A percentile compares a stretch with the other conserved stretches of the same genome.
These are phyloP conservation scores for Scaptomyza reducta DNA, from an alignment of 2,888 invertebrate species.

Conservation along the genomic window DNA sequence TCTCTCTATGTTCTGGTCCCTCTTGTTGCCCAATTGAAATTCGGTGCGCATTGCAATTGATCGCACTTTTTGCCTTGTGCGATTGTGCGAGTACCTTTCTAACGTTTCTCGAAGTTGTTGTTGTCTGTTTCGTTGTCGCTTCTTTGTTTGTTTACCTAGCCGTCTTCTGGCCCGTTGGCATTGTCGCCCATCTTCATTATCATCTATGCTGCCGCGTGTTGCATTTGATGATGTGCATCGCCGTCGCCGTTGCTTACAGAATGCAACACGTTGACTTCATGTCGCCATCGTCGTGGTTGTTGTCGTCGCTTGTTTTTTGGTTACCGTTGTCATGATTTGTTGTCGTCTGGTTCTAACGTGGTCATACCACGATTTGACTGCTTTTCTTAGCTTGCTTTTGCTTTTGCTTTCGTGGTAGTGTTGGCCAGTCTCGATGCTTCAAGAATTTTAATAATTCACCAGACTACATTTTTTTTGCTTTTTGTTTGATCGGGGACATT, in stretches of 20 bases:
- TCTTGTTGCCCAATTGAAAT: conserved; percentile 68
- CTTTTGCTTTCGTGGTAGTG: conserved; percentile 52
- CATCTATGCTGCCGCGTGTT: conserved; percentile 59
- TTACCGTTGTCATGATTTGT: conserved; percentile 72
- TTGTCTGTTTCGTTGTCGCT: conserved; percentile 28
- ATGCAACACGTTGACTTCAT: conserved; percentile 41
- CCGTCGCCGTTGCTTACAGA: conserved; percentile 37
- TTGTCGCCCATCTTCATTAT: conserved; percentile 79
- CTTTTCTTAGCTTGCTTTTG: conserved; percentile 41
- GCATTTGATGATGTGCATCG: conserved; percentile 66
- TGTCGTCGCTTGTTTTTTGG: conserved; percentile 61
- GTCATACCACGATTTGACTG: conserved; percentile 56
- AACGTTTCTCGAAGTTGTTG: conserved; percentile 46
- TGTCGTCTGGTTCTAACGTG: conserved; percentile 64
- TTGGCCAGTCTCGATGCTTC: conserved; percentile 37
- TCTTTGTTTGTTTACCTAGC: conserved; percentile 26
- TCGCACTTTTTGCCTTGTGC: conserved; percentile 72
- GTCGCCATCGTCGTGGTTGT: conserved; percentile 38
- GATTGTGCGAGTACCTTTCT: conserved; percentile 69
- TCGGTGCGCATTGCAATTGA: conserved; percentile 77
- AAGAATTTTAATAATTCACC: conserved; percentile 68
- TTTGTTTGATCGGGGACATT: conserved; percentile 30
- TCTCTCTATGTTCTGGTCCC: conserved; percentile 9
- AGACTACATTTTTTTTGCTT: conserved; percentile 17
- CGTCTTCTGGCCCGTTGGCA: conserved; percentile 55